Base-by-base conservation (phyloP, 2,113 vertebrate species). In the Camarhynchus parvulus region DNA sequence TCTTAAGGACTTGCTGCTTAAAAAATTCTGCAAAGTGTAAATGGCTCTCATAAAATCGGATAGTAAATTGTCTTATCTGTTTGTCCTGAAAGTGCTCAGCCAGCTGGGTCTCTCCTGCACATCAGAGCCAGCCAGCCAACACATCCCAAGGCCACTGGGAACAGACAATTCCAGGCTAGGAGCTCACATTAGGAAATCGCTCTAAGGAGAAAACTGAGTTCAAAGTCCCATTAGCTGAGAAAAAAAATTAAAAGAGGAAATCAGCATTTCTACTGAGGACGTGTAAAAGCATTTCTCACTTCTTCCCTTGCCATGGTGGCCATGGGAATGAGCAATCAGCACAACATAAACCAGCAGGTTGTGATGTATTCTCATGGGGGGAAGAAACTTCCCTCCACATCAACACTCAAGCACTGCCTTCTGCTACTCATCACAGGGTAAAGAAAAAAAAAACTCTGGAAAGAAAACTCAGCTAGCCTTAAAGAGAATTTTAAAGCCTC, bases 11-110 rank as follows among this genome's bases (percentile, higher is more conserved):
- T 89, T 49, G 68, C 69, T 82, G 83, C 92, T 94, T 87, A 78
- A 94, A 93, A 89, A 92, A 49, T 46, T 87, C 94, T 76, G 81
- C 77, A 25, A 94, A 94, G 66, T 92, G 76, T 87, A 93, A 96
- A 95, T 87, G 76, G 61, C 25, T 81, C 76, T 93, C 90, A 58
- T 90, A 89, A 96, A 96, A 95, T 78, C 85, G 46, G 76, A 77
- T 53, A 95, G 83, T 75, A 92, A 95, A 94, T 92, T 90, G 92
- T 93, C 73, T 94, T 90, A 81, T 89, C 89, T 96, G 80, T 89
- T 96, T 95, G 95, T 94, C 73, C 91, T 94, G 83, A 82, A 92
- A 90, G 83, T 41, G 68, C 49, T 92, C 79, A 90, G 73, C 39
- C 90, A 91, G 55, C 93, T 94, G 93, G 35, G 75, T 85, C 75